A percentile compares a stretch with the other conserved stretches of the same genome.
phyloP scores from a whole-genome alignment of 2,888 invertebrate genomes.

The Ariolimax columbianus region DNA sequence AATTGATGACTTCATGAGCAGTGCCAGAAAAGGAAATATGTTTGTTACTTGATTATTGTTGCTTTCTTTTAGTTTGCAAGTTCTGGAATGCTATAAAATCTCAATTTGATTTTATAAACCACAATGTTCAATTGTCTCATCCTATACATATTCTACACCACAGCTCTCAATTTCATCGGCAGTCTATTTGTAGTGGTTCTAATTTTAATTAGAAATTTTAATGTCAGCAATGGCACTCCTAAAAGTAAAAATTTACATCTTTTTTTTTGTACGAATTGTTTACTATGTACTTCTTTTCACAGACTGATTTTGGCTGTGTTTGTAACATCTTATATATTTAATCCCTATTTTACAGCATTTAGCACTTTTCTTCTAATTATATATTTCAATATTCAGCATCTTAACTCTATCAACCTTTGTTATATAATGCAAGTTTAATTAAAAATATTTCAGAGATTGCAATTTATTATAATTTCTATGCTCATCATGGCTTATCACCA shows the following conservation, averaged over 20 bases:
- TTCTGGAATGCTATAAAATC: background rate
- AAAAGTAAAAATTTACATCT: background rate
- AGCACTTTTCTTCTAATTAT: background rate
- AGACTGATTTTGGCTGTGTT: background rate
- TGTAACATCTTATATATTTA: background rate
- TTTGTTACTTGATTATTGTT: background rate
- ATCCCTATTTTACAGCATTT: background rate
- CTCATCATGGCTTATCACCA: background rate
- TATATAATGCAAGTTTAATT: no score
- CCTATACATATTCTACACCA: background rate
- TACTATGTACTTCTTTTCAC: background rate
- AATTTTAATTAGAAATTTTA: background rate
- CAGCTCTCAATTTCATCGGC: no score
- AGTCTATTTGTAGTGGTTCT: background rate
- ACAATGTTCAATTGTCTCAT: background rate
- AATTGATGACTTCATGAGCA: slow-evolving; percentile 1
- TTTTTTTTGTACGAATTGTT: background rate
- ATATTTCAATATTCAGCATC: background rate
- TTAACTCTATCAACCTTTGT: no score
- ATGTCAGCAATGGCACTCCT: background rate
- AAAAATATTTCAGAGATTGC: no score
- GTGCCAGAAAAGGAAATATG: background rate
- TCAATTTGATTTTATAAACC: background rate
- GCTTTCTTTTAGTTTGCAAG: background rate
- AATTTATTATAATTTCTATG: background rate